Conservation (phyloP, 2,888 invertebrate species). For the Tryphoninae sp. region DNA sequence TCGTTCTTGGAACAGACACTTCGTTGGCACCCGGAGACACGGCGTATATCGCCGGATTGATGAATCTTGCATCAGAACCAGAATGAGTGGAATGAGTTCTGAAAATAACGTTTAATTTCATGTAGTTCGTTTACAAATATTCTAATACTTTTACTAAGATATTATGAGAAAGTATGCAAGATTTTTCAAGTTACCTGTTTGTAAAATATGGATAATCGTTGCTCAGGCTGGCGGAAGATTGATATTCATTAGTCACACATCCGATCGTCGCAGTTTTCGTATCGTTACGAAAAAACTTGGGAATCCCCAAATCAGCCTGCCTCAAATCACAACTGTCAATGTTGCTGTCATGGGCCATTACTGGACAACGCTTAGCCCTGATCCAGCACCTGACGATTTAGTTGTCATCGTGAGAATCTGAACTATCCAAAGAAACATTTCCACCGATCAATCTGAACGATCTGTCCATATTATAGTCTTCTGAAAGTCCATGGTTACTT, state of each 20-base stretch:
- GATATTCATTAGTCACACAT: constrained; percentile 21
- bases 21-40: constrained; percentile 81
- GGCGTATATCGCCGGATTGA: constrained; percentile 85
- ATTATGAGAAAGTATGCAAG: too few relatives aligned
- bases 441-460: constrained; percentile 19
- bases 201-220: constrained; percentile 46
- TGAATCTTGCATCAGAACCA: constrained; percentile 79
- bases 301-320: constrained; percentile 50
- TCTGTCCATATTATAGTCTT: constrained; percentile 36
- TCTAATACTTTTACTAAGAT: too few relatives aligned
- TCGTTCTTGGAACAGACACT: constrained; percentile 43
- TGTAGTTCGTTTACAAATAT: too few relatives aligned
- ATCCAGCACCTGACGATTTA: constrained; percentile 58
- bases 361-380: constrained; percentile 65
- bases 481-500: constrained; percentile 46
- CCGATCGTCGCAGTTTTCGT: constrained; percentile 21
- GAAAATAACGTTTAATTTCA: too few relatives aligned
- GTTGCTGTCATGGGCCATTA: constrained; percentile 71
- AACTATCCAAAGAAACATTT: constrained; percentile 46
- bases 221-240: constrained; percentile 2
- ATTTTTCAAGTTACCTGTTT: constrained; percentile 30
- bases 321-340: constrained; percentile 69
- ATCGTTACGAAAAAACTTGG: constrained; percentile 37
- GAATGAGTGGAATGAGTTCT: not conserved
- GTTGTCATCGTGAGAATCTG: constrained; percentile 50